Base-by-base conservation (phyloP, 23 tunicate genomes). In the Botrylloides violaceus region DNA sequence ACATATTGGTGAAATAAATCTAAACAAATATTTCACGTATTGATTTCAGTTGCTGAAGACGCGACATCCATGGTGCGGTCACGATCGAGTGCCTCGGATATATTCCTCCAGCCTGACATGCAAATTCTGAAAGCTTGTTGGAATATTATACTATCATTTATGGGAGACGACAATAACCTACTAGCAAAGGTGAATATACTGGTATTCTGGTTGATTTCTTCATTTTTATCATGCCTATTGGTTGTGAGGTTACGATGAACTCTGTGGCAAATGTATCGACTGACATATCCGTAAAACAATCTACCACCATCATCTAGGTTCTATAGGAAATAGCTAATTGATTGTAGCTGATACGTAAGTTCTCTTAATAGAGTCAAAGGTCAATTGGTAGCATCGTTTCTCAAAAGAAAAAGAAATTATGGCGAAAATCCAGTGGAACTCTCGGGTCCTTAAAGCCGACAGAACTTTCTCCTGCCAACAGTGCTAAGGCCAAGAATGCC, bases 101-200 rank as follows among this genome's bases (percentile, higher is more conserved):
- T 37, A 19, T 39, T 68, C 36, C 9, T 68, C 9, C 74, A 68
- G 22, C 74, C 58, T 4, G 74, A 68, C 58, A 68, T 37, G 23
- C 56, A 37, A 1, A 68, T 68, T 36, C 7, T 68, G 58, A 43
- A 68, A 43, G 43, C 95, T 36, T 76, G 78, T 57, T 90, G 85
- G 85, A 80, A 78, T 25, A 43, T 83, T 3, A 83, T 90, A 29
- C 26, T 80, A 32, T 83, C 90, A 3, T 90, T 90, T 34, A 90
- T 90, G 97, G 82, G 76, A 34, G 90, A 90, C 59, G 78, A 82
- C 64, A 72, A 66, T 25, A 80, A 71, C 26, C 35, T 36, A 28
- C 23, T 87, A 34, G 64, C 81, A 3, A 76, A 76, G 78, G 86
- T 80, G 53, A 15, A n/a, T n/a, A n/a, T n/a, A n/a, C n/a, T n/a